Conservation (phyloP, 2,888 invertebrate species). For the Drosophila vallismaia region DNA sequence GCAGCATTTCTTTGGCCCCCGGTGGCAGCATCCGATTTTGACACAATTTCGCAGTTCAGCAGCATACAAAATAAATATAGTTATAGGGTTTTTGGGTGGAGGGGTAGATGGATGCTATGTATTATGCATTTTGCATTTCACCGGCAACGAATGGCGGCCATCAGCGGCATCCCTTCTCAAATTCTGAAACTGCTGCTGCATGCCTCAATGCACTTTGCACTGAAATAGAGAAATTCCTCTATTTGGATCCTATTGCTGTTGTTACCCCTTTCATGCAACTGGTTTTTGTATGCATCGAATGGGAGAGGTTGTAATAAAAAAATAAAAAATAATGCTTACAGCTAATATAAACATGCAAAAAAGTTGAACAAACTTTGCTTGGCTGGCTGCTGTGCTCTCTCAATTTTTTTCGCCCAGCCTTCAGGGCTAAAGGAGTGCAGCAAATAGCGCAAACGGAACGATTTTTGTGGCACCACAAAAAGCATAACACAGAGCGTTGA, state of each 20-base stretch:
- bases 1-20: slow-evolving; percentile 38
- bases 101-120: slow-evolving; percentile 36
- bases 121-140: slow-evolving; percentile 60
- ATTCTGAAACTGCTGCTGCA: slow-evolving; percentile 44
- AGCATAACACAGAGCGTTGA: slow-evolving; percentile 15
- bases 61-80: slow-evolving; percentile 29
- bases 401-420: slow-evolving; percentile 29
- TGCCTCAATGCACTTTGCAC: slow-evolving; percentile 73
- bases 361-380: slow-evolving; percentile 67
- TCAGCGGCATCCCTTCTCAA: slow-evolving; percentile 31
- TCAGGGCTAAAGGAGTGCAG: slow-evolving; percentile 44
- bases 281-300: slow-evolving; percentile 69
- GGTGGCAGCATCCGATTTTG: slow-evolving; percentile 62
- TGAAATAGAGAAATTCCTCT: slow-evolving; percentile 55
- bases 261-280: slow-evolving; percentile 66
- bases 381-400: slow-evolving; percentile 3
- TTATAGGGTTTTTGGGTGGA: slow-evolving; percentile 6
- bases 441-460: slow-evolving; percentile 30
- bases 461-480: slow-evolving; percentile 17
- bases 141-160: slow-evolving; percentile 54
- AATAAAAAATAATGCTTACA: slow-evolving; percentile 56
- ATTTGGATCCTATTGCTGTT: slow-evolving; percentile 49
- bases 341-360: slow-evolving; percentile 62
- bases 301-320: slow-evolving; percentile 37
- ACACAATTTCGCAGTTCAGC: slow-evolving; percentile 68